phyloP scores from a whole-genome alignment of 2,888 invertebrate species.

The Scrobipalpa costella region DNA sequence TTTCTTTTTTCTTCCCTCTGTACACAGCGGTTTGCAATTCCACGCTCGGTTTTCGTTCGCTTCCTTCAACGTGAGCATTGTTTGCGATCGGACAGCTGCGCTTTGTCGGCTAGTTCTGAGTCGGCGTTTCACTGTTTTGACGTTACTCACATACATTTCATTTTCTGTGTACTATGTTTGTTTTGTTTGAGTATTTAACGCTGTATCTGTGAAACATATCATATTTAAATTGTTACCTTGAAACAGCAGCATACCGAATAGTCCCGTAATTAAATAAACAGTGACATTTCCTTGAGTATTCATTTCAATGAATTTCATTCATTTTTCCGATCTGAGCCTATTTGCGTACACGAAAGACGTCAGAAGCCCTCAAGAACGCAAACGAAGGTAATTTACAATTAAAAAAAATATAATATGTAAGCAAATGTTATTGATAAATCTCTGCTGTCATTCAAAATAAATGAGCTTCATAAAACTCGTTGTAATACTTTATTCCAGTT shows the following conservation, averaged over 20 bases:
- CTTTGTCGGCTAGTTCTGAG: slow-evolving; percentile 53
- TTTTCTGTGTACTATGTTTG: background rate
- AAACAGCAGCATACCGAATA: background rate
- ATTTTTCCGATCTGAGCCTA: background rate
- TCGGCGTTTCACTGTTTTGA: slow-evolving; percentile 39
- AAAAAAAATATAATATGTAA: slow-evolving; percentile 59
- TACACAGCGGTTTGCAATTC: slow-evolving; percentile 58
- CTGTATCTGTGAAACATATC: background rate
- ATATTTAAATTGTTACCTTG: background rate
- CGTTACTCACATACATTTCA: slow-evolving; percentile 44
- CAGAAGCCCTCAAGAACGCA: slow-evolving; percentile 33
- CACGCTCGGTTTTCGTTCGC: slow-evolving; percentile 62
- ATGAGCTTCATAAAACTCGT: slow-evolving; percentile 70
- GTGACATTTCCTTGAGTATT: background rate
- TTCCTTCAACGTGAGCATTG: slow-evolving; percentile 60
- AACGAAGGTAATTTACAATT: slow-evolving; percentile 58
- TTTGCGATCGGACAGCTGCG: slow-evolving; percentile 54
- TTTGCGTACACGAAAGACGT: background rate
- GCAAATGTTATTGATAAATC: slow-evolving; percentile 65
- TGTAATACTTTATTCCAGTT: slow-evolving; percentile 76
- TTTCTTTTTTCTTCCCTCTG: slow-evolving; percentile 47
- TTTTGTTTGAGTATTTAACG: no score
- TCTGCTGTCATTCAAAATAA: slow-evolving; percentile 71
- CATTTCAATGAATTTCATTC: background rate
- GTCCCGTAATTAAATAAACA: background rate